Evolutionary conservation across 1,140 invertebrate species (phyloP), one percentile per base, ranked within the genome.

Genomic region (Panonychus citri): DNA sequence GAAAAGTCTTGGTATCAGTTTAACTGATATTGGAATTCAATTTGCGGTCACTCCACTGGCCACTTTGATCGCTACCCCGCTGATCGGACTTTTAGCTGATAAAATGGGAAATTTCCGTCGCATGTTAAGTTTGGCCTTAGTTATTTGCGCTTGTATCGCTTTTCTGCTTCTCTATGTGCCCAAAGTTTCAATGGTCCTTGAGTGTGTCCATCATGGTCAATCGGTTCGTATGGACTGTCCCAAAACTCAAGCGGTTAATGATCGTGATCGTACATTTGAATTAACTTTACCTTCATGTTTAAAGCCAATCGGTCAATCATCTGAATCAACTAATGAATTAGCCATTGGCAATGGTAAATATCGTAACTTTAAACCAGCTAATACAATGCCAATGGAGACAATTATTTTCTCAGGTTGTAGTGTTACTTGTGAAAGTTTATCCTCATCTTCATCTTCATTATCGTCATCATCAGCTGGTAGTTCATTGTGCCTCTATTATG

Each of bases 71-170:
- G 83, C 82, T 75, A 81, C 82, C 21, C 81, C 81, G 2, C 64
- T 84, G 26, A 77, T 81, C 21, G 82, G 82, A 62, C 81, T 81
- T 68, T 66, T 83, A 56, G 81, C 82, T 58, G 81, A 84, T 67
- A 81, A 80, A 68, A 81, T 83, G 65, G 81, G 81, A 53, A 78
- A 81, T 68, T 83, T 83, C 82, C 71, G 80, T 79, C 67, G 81
- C 46, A 65, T 83, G 46, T 63, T 84, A 57, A 75, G 79, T 19
- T 57, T 81, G 30, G 80, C 81, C 55, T 81, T 81, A 39, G 72
- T 72, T 17, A 63, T 80, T 19, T 80, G 79, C 28, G 81, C 80
- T 5, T 67, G 67, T 1, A 76, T 78, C 17, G 76, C 80, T 0
- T 68, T 82, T 37, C 66, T 81, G 3, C 66, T 83, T 49, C 69